Percentiles rank a stretch among this genome's conserved stretches.
phyloP scores from a whole-genome alignment of 1,140 invertebrate genomes.

The Aporrectodea caliginosa region DNA sequence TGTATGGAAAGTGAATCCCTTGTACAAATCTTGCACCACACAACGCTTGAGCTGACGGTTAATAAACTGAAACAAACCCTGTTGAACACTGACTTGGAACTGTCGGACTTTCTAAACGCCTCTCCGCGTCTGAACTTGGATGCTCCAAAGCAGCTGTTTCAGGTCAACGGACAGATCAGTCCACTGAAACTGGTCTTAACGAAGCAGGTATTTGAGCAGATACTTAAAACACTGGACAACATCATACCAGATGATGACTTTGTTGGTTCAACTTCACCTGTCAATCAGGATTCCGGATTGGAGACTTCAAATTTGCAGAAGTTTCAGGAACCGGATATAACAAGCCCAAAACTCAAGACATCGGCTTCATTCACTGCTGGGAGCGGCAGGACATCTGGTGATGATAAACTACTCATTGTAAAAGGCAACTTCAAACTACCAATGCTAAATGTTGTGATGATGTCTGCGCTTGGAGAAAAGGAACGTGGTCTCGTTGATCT shows the following conservation, averaged over 20 bases:
- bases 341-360: not conserved
- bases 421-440: constrained; percentile 50
- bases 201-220: constrained; percentile 80
- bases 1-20: constrained; percentile 47
- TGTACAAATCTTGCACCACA: constrained; percentile 75
- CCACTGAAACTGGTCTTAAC: constrained; percentile 78
- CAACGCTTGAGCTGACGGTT: constrained; percentile 67
- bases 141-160: constrained; percentile 23
- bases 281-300: not conserved
- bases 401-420: not conserved
- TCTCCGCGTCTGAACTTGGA: not conserved
- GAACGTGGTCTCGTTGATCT: constrained; percentile 64
- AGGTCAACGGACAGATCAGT: constrained; percentile 74
- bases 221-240: constrained; percentile 66
- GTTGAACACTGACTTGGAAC: not conserved
- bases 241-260: constrained; percentile 30
- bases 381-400: not conserved
- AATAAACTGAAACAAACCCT: constrained; percentile 31
- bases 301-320: not conserved
- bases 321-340: not conserved
- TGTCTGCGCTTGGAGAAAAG: constrained; percentile 44
- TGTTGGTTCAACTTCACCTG: no score
- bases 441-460: constrained; percentile 52
- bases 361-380: not conserved
- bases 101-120: not conserved